Base-by-base conservation (phyloP, 1,140 invertebrate genomes). In the Ridgeia piscesae region DNA sequence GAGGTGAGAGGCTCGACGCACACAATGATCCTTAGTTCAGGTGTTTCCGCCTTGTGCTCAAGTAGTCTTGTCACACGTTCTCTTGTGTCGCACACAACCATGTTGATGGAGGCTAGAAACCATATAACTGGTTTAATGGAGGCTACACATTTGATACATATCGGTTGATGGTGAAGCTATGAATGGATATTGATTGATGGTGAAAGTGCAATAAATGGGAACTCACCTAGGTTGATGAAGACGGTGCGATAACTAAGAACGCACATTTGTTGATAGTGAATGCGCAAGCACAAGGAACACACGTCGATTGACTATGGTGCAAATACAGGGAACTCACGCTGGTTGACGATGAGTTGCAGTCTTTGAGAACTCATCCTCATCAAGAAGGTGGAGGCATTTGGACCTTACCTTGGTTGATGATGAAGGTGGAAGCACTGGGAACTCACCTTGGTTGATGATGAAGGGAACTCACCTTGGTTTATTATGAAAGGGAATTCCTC, bases 401-500 rank as follows among this genome's bases (percentile, higher is more conserved):
- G 14, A 31, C 11, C 58, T 77, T 21, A 77, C 58, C 58, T 77
- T 77, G 14, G 58, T 77, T 77, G 58, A 77, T 77, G 58, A 77
- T 14, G 58, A 77, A 17, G 58, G 27, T 77, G 17, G 11, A 77
- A 27, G 58, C 58, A 27, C 27, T 77, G 58, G 58, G 58, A 31
- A 77, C 58, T 77, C 58, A 77, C 58, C 58, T 77, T 77, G 58
- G 27, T 77, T 77, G 58, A 77, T 77, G 58, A 77, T 77, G 8
- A 77, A 77, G 58, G 58, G 58, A 31, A 77, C 58, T 96, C 96
- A 98, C 98, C 97, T 97, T 99, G 99, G 94, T 98, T 98, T 93
- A 99, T 98, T 95, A 99, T 99, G 96, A 98, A 99, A 21, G 58
- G 58, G 27, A 31, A 77, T 21, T 96, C 96, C 98, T 98, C 97